phyloP scores from a whole-genome alignment of 1,140 invertebrate species.

The Microplitis demolitor region DNA sequence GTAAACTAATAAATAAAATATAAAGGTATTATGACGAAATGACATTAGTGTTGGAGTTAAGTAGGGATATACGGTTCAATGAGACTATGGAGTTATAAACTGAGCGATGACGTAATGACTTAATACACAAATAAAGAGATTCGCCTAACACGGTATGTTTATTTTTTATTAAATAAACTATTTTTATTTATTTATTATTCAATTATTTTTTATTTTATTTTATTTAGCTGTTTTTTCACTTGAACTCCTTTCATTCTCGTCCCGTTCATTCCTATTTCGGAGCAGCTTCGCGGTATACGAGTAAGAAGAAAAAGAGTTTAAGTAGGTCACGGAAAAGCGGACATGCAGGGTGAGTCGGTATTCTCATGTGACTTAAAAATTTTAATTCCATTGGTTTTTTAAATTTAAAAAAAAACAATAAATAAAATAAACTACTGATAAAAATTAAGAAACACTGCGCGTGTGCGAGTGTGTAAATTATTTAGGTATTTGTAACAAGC shows the following conservation, averaged over 20 bases:
- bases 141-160: background rate
- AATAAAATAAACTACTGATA: no score
- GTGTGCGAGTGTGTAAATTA: no score
- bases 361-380: background rate
- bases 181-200: background rate
- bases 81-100: slow-evolving; percentile 28
- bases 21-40: background rate
- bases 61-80: background rate
- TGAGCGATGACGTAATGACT: slow-evolving; percentile 41
- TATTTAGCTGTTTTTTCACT: background rate
- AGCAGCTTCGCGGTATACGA: background rate
- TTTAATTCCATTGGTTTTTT: background rate
- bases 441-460: no score
- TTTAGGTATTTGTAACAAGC: no score
- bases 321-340: slow-evolving; percentile 21
- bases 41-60: background rate
- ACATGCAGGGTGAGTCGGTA: background rate
- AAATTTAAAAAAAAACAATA: background rate
- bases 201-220: slow-evolving; percentile 7
- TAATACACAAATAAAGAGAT: background rate
- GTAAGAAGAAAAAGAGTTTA: background rate
- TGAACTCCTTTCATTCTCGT: slow-evolving; percentile 18
- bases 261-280: slow-evolving; percentile 21
- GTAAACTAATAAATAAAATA: no score
- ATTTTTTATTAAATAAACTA: slow-evolving; percentile 1